Conservation (phyloP, 2,113 vertebrate species). For the Pangasianodon gigas region DNA sequence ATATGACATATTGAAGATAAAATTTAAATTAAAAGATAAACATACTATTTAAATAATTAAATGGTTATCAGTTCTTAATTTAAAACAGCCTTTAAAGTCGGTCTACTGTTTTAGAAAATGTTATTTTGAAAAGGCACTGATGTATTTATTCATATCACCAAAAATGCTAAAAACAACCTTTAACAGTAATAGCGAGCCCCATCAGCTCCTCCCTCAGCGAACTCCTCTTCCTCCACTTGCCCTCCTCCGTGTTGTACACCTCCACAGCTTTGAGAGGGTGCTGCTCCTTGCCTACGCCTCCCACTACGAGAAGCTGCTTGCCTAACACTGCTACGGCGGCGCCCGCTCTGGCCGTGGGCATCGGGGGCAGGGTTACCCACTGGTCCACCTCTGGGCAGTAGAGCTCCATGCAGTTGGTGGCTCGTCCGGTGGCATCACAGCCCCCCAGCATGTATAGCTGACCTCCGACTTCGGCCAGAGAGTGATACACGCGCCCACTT, state of each 20-base stretch:
- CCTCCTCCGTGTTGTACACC: constrained; percentile 90
- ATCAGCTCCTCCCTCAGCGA: constrained; percentile 87
- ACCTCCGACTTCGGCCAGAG: constrained; percentile 84
- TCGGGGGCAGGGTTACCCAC: constrained; percentile 83
- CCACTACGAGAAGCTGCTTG: constrained; percentile 92
- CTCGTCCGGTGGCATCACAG: constrained; percentile 84
- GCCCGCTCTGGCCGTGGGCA: constrained; percentile 89
- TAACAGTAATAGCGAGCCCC: constrained; percentile 89
- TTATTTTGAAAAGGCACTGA: background rate
- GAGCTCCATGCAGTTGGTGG: constrained; percentile 83
- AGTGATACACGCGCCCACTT: constrained; percentile 87
- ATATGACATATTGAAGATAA: background rate
- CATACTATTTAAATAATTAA: background rate
- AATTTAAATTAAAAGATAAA: background rate
- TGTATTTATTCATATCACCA: background rate
- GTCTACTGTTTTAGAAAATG: background rate
- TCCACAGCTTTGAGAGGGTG: constrained; percentile 90
- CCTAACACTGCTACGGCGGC: constrained; percentile 85
- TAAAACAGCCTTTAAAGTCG: background rate
- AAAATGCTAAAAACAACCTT: constrained; percentile 74
- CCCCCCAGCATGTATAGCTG: constrained; percentile 93
- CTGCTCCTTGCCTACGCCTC: constrained; percentile 88
- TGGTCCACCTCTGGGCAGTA: constrained; percentile 90
- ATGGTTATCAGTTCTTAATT: background rate
- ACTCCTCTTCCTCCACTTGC: constrained; percentile 92